Evolutionary conservation across 2,888 invertebrate species (phyloP), one percentile per base, ranked within the genome.

Genomic region (Drosophila quinaria): DNA sequence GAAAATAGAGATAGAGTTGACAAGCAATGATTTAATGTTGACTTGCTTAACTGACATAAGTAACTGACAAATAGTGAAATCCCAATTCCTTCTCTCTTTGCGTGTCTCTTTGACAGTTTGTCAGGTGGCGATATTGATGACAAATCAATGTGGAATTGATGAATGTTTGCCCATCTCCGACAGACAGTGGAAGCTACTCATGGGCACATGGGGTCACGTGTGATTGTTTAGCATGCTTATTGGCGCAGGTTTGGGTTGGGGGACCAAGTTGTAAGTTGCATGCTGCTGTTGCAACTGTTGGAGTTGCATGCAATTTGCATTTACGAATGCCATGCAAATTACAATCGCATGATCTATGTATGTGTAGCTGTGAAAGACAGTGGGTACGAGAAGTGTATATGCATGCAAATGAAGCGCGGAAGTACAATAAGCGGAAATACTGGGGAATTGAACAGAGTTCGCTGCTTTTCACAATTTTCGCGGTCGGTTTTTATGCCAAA

Each of bases 221-320:
- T 71, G 51, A 74, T 74, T 81, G 81, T 70, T 86, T 86, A 89
- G 87, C 87, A 89, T 87, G 75, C 81, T 84, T 85, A 85, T 85
- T 88, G 89, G 73, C 46, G 70, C 74, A 80, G 19, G 78, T 88
- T 86, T 68, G 70, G 66, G 41, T 68, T 68, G 66, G 41, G 41
- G 29, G 47, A n/a, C n/a, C 50, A 49, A 60, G 59, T 11, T 46
- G 56, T 55, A 65, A 29, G 29, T 10, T n/a, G 35, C 11, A 29
- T 69, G 70, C 47, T 70, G 74, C 74, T 51, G 42, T 11, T 33
- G 41, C 29, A 44, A 37, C 44, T 39, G 59, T 39, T 37, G 56
- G 46, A 65, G 68, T 51, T 76, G 76, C 73, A 64, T 51, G 42
- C 63, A 62, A 82, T 82, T 83, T 82, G 70, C 85, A 85, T 74